Evolutionary conservation across 2,888 invertebrate genomes (phyloP).

Genomic region (Yponomeuta sedellus): DNA sequence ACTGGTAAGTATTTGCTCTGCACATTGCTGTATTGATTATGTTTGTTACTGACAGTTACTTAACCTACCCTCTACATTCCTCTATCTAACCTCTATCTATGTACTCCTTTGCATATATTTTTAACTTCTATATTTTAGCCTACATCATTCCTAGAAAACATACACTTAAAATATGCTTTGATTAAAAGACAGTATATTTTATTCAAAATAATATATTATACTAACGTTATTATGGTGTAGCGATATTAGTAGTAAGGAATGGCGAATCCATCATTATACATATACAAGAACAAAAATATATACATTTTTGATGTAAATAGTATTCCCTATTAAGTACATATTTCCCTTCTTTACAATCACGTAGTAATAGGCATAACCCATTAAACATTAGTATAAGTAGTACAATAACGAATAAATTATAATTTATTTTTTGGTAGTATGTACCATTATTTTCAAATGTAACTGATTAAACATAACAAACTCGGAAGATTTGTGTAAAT

Average conservation of each 20-base stretch:
- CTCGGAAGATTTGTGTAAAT: no score
- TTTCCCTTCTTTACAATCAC: conserved; percentile 74
- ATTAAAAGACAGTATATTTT: conserved; percentile 61
- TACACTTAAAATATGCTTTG: conserved; percentile 52
- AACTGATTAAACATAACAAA: not conserved
- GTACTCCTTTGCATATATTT: conserved; percentile 49
- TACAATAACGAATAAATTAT: conserved; percentile 21
- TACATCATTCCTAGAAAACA: conserved; percentile 41
- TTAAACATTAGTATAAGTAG: conserved; percentile 27
- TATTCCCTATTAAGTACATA: conserved; percentile 59
- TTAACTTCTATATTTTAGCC: conserved; percentile 19
- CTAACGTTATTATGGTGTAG: conserved; percentile 66
- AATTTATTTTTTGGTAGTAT: not conserved
- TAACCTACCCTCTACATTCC: not conserved
- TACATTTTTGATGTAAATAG: conserved; percentile 67
- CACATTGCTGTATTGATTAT: no score
- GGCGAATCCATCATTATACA: conserved; percentile 66
- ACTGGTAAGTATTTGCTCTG: no score
- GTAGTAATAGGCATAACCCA: conserved; percentile 46
- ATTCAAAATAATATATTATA: conserved; percentile 65
- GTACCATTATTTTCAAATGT: no score
- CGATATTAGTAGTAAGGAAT: conserved; percentile 37
- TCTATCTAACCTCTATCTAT: conserved; percentile 24
- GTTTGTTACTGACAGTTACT: no score
- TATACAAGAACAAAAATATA: conserved; percentile 41